These are phyloP conservation scores for Pongo abelii DNA, from an alignment of 2,113 vertebrate genomes.

Conservation along the genomic window DNA sequence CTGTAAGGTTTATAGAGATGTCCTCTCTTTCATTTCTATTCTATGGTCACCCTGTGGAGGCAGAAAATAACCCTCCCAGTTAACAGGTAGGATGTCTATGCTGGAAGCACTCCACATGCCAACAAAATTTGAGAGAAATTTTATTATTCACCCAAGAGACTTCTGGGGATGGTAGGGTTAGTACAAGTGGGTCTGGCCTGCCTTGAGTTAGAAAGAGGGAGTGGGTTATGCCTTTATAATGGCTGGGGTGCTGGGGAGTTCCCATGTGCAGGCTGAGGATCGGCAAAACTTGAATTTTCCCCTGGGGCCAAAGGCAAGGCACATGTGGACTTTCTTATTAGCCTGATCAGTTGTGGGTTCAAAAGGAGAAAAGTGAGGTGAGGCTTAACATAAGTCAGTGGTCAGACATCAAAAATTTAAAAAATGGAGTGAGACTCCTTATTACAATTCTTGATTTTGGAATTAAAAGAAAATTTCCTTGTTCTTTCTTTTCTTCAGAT, in stretches of 20 bases:
- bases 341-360: not conserved
- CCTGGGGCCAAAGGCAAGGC: not conserved
- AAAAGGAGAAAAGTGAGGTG: not conserved
- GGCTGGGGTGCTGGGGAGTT: not conserved
- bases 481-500: not conserved
- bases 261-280: not conserved
- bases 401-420: not conserved
- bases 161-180: not conserved
- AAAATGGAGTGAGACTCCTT: not conserved
- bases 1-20: not conserved
- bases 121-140: not conserved
- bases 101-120: not conserved
- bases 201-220: not conserved
- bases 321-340: not conserved
- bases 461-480: not conserved
- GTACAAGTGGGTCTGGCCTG: not conserved
- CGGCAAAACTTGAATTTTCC: not conserved
- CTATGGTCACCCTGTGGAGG: not conserved
- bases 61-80: not conserved
- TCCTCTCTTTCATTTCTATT: not conserved
- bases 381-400: not conserved
- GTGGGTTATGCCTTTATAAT: not conserved
- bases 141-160: not conserved
- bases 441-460: not conserved
- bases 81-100: not conserved